These are phyloP conservation scores for Eulemur rubriventer DNA, from an alignment of 2,797 vertebrate genomes.

Conservation along the genomic window DNA sequence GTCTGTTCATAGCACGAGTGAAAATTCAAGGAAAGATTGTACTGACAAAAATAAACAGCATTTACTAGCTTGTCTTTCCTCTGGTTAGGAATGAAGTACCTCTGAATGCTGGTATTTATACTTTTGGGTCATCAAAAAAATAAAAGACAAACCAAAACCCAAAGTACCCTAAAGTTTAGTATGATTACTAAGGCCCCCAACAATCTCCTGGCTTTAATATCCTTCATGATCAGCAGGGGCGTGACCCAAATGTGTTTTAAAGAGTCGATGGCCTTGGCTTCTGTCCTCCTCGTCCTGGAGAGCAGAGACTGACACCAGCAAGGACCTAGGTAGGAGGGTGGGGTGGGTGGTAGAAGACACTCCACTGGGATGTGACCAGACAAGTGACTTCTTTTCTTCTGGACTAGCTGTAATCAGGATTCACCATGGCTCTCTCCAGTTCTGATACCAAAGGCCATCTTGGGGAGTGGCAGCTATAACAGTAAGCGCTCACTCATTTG, in stretches of 20 bases:
- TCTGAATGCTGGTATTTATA: background rate
- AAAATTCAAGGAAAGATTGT: background rate
- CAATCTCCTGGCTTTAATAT: background rate
- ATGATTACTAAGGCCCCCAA: background rate
- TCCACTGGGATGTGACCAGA: background rate
- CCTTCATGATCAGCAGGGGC: background rate
- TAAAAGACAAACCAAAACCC: background rate
- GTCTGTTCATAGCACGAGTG: background rate
- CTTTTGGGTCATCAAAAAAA: background rate
- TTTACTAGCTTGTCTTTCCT: background rate
- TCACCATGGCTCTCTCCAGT: background rate
- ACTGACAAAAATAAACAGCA: background rate
- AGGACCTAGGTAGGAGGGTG: no score
- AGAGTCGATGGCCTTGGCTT: background rate
- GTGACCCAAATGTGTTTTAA: background rate
- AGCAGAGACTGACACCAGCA: background rate
- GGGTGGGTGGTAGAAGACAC: background rate
- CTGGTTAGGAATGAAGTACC: background rate
- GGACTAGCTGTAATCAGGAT: background rate
- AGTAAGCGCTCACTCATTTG: background rate
- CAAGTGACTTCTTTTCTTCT: background rate
- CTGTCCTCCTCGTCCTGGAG: background rate
- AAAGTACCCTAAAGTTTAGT: background rate
- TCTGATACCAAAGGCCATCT: background rate
- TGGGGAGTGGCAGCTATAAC: background rate